Evolutionary conservation across 2,888 invertebrate genomes (phyloP).

Genomic region (Selenia dentaria): DNA sequence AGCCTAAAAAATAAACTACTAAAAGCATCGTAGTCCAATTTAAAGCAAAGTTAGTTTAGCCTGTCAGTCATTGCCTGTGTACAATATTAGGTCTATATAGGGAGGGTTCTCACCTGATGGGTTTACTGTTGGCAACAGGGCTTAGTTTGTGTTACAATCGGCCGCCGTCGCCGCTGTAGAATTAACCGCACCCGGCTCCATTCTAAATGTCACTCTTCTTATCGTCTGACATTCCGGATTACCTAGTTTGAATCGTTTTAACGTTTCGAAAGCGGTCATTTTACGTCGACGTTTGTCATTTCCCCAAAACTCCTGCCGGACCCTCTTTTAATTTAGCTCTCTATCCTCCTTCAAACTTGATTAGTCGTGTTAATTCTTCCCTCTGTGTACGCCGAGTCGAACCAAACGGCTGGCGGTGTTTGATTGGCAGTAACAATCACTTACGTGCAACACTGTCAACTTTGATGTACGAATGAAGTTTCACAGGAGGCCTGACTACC

Average conservation of each 20-base stretch:
- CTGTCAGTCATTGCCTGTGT: slow-evolving; percentile 42
- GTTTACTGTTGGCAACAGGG: slow-evolving; percentile 73
- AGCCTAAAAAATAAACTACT: slow-evolving; percentile 28
- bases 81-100: slow-evolving; percentile 59
- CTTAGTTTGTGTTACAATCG: slow-evolving; percentile 80
- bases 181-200: slow-evolving; percentile 73
- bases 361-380: slow-evolving; percentile 58
- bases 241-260: slow-evolving; percentile 82
- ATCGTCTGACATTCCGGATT: slow-evolving; percentile 82
- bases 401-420: slow-evolving; percentile 64
- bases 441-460: slow-evolving; percentile 70
- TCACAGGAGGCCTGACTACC: slow-evolving; percentile 60
- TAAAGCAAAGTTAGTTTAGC: slow-evolving; percentile 40
- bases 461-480: slow-evolving; percentile 75
- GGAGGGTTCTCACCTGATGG: slow-evolving; percentile 70
- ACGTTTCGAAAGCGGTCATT: slow-evolving; percentile 69
- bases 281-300: slow-evolving; percentile 72
- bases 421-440: slow-evolving; percentile 81
- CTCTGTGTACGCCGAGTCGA: slow-evolving; percentile 45
- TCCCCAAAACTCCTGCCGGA: slow-evolving; percentile 57
- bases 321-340: slow-evolving; percentile 49
- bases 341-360: slow-evolving; percentile 48
- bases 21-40: slow-evolving; percentile 31
- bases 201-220: slow-evolving; percentile 83
- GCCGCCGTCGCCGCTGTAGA: slow-evolving; percentile 70